Conservation (phyloP, 2,797 vertebrate genomes). For the Synaphobranchus kaupii region DNA sequence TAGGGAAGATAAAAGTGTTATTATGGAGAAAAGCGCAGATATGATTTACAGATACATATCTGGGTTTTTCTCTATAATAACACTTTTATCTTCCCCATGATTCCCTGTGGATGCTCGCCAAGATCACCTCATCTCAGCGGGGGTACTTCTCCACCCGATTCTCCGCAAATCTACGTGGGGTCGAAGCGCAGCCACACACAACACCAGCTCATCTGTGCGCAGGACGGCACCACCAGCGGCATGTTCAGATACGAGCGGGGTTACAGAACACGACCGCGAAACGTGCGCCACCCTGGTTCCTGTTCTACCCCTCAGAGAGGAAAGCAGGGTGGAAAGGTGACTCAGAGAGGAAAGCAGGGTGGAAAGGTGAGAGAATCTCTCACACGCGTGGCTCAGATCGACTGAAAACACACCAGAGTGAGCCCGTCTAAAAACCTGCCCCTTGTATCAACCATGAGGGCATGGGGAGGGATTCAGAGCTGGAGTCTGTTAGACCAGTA, state of each 20-base stretch:
- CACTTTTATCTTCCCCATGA: neutral
- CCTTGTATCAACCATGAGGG: neutral
- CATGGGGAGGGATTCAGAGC: neutral
- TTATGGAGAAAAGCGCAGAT: too few species aligned
- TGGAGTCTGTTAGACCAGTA: neutral
- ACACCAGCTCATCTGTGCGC: too few species aligned
- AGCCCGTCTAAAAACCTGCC: neutral
- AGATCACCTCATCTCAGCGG: neutral
- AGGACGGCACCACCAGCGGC: too few species aligned
- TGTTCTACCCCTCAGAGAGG: neutral
- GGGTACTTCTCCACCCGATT: neutral
- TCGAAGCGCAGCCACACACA: too few species aligned
- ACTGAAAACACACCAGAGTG: neutral
- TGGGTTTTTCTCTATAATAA: neutral
- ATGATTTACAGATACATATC: neutral
- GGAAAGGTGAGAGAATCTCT: neutral
- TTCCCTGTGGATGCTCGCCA: neutral
- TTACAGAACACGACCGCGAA: neutral
- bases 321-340: neutral
- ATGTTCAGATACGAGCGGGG: too few species aligned
- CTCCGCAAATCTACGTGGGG: neutral
- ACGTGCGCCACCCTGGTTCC: neutral
- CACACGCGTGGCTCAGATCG: neutral
- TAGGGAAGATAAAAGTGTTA: too few species aligned
- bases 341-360: too few species aligned